A percentile compares a stretch with the other conserved stretches of the same genome.
These are phyloP conservation scores for Ladona fulva DNA, from an alignment of 1,140 invertebrate species.

Conservation along the genomic window DNA sequence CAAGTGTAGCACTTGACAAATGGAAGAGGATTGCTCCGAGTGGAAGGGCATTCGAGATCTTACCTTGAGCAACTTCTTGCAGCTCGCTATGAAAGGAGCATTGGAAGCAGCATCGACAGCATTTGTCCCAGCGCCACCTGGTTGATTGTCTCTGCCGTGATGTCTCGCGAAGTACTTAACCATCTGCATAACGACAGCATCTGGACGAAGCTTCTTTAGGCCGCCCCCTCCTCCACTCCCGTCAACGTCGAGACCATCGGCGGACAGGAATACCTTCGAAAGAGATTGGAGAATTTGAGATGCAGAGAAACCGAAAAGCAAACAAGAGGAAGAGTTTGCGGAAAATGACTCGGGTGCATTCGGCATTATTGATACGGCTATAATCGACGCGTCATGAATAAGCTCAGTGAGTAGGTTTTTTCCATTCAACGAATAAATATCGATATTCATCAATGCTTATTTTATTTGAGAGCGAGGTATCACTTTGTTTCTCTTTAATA, in stretches of 20 bases:
- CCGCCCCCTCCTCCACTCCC: constrained; percentile 16
- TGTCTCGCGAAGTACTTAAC: constrained; percentile 67
- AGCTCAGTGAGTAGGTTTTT: no score
- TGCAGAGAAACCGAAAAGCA: no score
- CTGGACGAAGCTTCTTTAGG: constrained; percentile 47
- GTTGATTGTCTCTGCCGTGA: constrained; percentile 30
- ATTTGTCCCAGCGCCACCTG: constrained; percentile 36
- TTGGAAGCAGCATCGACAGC: constrained; percentile 30
- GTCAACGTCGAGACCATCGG: constrained; percentile 29
- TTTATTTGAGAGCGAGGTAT: no score
- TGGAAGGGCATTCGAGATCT: not conserved
- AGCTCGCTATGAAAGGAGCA: constrained; percentile 41
- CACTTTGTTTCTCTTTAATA: no score
- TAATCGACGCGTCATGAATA: no score
- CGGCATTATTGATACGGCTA: no score
- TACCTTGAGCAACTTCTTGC: constrained; percentile 47
- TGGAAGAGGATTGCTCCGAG: no score
- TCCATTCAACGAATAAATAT: no score
- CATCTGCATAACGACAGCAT: constrained; percentile 68
- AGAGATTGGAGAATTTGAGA: not conserved
- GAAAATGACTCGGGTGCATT: no score
- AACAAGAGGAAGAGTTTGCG: no score
- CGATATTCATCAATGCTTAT: no score
- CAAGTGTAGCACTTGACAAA: no score
- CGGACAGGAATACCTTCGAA: constrained; percentile 32